These are phyloP conservation scores for Apogon talboti DNA, from an alignment of 2,797 vertebrate genomes.

Conservation along the genomic window DNA sequence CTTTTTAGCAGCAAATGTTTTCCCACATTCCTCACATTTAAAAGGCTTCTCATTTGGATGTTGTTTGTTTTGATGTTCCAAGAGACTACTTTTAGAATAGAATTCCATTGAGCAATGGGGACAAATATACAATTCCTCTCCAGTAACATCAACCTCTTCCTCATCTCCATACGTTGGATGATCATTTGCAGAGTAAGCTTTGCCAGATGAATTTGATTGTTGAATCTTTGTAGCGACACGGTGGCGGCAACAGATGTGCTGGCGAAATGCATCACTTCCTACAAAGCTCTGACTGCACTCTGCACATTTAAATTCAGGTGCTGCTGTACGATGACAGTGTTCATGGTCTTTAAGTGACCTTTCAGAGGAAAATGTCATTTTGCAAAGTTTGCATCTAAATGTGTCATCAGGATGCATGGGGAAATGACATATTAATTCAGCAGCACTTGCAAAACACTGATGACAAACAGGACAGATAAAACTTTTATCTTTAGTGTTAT, in stretches of 20 bases:
- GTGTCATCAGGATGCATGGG: slow-evolving; percentile 65
- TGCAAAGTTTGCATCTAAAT: slow-evolving; percentile 73
- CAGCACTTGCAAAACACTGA: slow-evolving; percentile 65
- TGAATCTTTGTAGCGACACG: slow-evolving; percentile 14
- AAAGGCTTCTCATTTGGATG: slow-evolving; percentile 70
- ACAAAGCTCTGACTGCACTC: slow-evolving; percentile 76
- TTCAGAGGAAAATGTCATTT: slow-evolving; percentile 62
- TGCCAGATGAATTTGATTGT: slow-evolving; percentile 22
- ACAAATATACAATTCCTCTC: slow-evolving; percentile 81
- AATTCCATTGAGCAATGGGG: slow-evolving; percentile 76
- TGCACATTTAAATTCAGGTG: slow-evolving; percentile 78
- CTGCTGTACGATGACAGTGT: slow-evolving; percentile 57
- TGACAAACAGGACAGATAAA: slow-evolving; percentile 83
- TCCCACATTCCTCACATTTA: slow-evolving; percentile 79
- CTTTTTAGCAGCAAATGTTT: slow-evolving; percentile 71
- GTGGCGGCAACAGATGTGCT: slow-evolving; percentile 74
- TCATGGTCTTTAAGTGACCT: slow-evolving; percentile 71
- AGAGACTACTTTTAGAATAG: slow-evolving; percentile 73
- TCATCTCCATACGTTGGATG: slow-evolving; percentile 62
- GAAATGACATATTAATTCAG: slow-evolving; percentile 78
- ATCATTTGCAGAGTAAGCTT: slow-evolving; percentile 7
- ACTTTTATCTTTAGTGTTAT: slow-evolving; percentile 12
- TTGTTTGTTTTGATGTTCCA: slow-evolving; percentile 81
- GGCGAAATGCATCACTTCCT: slow-evolving; percentile 71
- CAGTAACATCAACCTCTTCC: slow-evolving; percentile 82